These are phyloP conservation scores for Pteruthius melanotis DNA, from an alignment of 2,113 vertebrate species.

Conservation along the genomic window DNA sequence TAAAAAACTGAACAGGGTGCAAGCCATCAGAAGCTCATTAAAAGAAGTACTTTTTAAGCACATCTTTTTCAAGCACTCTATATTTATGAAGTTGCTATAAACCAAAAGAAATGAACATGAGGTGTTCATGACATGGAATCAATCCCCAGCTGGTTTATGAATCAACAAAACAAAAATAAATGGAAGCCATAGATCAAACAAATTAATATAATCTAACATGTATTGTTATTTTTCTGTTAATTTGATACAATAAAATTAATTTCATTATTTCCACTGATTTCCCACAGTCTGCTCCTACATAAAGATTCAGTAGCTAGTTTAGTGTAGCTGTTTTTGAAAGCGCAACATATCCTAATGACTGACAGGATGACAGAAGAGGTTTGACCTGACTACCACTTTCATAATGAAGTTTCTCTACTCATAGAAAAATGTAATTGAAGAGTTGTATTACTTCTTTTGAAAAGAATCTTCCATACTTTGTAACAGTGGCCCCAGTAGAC, in stretches of 20 bases:
- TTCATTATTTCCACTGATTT: not conserved
- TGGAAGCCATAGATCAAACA: not conserved
- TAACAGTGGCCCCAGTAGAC: not conserved
- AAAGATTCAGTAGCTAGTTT: not conserved
- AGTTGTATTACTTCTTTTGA: not conserved
- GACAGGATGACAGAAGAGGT: slow-evolving; percentile 29
- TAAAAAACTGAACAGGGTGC: not conserved
- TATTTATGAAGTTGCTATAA: not conserved
- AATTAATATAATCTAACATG: not conserved
- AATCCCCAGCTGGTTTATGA: not conserved
- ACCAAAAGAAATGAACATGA: not conserved
- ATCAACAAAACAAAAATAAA: not conserved
- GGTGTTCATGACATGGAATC: not conserved
- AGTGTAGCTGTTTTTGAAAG: not conserved
- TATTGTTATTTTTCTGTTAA: not conserved
- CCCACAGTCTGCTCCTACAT: not conserved
- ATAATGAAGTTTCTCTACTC: slow-evolving; percentile 36
- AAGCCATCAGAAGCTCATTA: not conserved
- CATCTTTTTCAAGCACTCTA: not conserved
- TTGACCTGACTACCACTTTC: slow-evolving; percentile 41
- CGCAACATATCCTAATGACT: not conserved
- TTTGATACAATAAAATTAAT: not conserved
- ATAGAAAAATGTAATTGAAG: slow-evolving; percentile 24
- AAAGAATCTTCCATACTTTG: not conserved
- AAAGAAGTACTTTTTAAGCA: not conserved